A percentile compares a stretch with the other conserved stretches of the same genome.
Evolutionary conservation across 1,140 invertebrate genomes (phyloP).

Genomic region (Philopotamus ludificatus): DNA sequence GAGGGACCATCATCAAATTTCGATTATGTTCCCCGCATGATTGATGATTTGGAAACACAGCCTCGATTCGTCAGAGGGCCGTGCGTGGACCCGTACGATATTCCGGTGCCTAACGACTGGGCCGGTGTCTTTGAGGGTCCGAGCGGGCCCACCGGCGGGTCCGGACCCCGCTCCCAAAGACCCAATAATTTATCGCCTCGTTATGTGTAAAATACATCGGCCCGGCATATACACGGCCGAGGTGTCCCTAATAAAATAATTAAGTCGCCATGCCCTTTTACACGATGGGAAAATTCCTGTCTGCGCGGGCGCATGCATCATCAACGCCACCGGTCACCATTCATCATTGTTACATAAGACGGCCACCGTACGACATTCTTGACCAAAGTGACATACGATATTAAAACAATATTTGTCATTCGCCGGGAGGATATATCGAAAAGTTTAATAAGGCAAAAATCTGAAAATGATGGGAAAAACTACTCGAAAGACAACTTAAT

Average conservation of each 20-base stretch:
- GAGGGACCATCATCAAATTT: background rate
- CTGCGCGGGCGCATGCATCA: background rate
- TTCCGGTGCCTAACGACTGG: conserved; percentile 7
- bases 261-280: conserved; percentile 12
- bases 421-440: too few species aligned
- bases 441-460: background rate
- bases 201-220: conserved; percentile 28
- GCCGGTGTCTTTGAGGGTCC: conserved; percentile 22
- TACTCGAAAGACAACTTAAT: too few species aligned
- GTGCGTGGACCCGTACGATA: background rate
- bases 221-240: conserved; percentile 12
- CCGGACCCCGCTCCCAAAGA: conserved; percentile 14
- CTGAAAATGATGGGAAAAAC: background rate
- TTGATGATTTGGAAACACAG: background rate
- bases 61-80: background rate
- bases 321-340: conserved; percentile 15
- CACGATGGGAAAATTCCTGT: conserved; percentile 26
- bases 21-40: conserved; percentile 4
- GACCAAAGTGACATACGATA: too few species aligned
- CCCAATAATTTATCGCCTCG: conserved; percentile 30
- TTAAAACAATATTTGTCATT: too few species aligned
- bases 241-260: conserved; percentile 32
- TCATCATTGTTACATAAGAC: conserved; percentile 14
- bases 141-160: conserved; percentile 19
- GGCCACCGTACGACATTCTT: too few species aligned